phyloP scores from a whole-genome alignment of 2,797 vertebrate species.

The Scolopax bukidnonensis region DNA sequence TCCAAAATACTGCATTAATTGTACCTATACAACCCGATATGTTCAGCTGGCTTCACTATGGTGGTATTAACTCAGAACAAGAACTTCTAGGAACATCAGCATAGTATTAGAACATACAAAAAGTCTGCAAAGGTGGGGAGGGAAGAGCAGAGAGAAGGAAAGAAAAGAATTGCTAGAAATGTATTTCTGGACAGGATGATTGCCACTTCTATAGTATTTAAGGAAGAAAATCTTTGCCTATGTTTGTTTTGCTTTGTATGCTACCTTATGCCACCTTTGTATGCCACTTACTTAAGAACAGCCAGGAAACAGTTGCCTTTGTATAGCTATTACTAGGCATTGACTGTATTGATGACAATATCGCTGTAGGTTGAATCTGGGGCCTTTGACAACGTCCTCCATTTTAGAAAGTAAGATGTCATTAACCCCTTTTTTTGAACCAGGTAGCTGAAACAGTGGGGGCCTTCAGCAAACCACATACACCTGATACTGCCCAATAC shows the following conservation, averaged over 20 bases:
- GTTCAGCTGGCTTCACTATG: not conserved
- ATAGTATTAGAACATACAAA: not conserved
- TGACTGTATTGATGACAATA: not conserved
- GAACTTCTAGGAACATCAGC: not conserved
- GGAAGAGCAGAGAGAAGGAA: not conserved
- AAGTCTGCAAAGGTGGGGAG: not conserved
- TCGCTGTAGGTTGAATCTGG: not conserved
- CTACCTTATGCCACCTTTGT: not conserved
- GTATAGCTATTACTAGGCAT: not conserved
- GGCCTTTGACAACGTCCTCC: not conserved
- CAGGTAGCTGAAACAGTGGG: not conserved
- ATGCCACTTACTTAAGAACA: not conserved
- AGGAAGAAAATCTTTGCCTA: not conserved
- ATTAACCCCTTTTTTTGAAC: not conserved
- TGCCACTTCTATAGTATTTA: not conserved
- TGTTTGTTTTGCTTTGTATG: not conserved
- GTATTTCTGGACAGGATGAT: not conserved
- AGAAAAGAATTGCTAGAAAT: not conserved
- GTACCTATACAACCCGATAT: not conserved
- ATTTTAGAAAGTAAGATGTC: not conserved
- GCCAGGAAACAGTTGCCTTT: not conserved
- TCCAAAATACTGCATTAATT: not conserved
- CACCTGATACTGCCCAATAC: not conserved
- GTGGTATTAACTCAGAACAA: not conserved
- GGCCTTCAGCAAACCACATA: not conserved